These are phyloP conservation scores for Thysanoteuthis rhombus DNA, from an alignment of 2,888 invertebrate genomes.

Conservation along the genomic window DNA sequence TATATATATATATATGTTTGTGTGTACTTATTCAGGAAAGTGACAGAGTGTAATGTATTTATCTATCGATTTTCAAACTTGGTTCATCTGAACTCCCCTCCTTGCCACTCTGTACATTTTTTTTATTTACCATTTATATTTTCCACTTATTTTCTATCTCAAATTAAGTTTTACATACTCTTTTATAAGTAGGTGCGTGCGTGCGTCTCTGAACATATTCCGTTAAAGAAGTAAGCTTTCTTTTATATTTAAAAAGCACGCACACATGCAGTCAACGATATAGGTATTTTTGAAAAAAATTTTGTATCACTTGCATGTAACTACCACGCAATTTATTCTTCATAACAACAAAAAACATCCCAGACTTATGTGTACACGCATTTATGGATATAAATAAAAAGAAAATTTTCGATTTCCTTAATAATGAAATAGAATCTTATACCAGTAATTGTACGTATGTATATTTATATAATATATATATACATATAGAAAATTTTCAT, in stretches of 20 bases:
- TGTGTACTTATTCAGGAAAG: neutral
- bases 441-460: neutral
- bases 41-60: neutral
- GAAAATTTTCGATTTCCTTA: neutral
- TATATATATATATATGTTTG: neutral
- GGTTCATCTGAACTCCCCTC: neutral
- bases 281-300: no score
- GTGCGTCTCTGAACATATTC: neutral
- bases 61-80: neutral
- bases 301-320: neutral
- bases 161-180: neutral
- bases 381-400: neutral
- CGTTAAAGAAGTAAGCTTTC: neutral
- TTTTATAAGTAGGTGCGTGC: neutral
- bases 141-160: neutral
- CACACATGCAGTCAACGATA: neutral
- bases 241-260: neutral
- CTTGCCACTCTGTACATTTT: neutral
- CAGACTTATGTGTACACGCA: neutral
- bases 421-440: neutral
- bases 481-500: neutral
- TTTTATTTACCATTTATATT: neutral
- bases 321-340: neutral
- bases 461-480: neutral
- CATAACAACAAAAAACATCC: neutral